Evolutionary conservation across 23 tunicate species (phyloP), one percentile per base, ranked within the genome.

Genomic region (Halocynthia aurantium): DNA sequence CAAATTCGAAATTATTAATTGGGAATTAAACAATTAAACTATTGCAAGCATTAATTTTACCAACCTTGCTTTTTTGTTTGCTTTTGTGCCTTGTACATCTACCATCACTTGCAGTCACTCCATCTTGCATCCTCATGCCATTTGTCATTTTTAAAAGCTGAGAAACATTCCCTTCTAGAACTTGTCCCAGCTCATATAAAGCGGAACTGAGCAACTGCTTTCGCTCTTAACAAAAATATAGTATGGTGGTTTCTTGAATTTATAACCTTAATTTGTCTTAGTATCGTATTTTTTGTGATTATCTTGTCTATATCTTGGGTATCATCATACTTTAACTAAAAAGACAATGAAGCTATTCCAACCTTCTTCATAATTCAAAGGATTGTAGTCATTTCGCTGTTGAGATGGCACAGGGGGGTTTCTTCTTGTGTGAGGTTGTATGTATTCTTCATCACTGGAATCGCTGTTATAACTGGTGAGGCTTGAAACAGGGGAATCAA

Each of bases 21-120:
- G 0, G 12, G 12, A 15, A 67, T 67, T 67, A 17, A 67, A n/a
- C 19, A n/a, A n/a, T n/a, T n/a, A n/a, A n/a, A 18, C 19, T 1
- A 67, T 31, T 11, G 31, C 12, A 67, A 0, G 13, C 20, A 15
- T 18, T 12, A 15, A 20, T 12, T 8, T 70, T 70, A 8, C 8
- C 0, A 7, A 88, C 88, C 64, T 83, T 88, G 40, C 84, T 83
- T 80, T 88, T 84, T n/a, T 84, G 76, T 52, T 88, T 88, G 69
- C 84, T 79, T 55, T 79, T 62, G 61, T 88, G 83, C 52, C 95
- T 72, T 8, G 95, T 88, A 9, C 85, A 72, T 15, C 95, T 81
- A 68, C 86, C 81, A 64, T 79, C 81, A 67, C 19, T 72, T 7
- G 69, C 52, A 50, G 60, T 53, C 10, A 21, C 19, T 8, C 31